These are phyloP conservation scores for Coleophora deauratella DNA, from an alignment of 2,888 invertebrate genomes.

Conservation along the genomic window DNA sequence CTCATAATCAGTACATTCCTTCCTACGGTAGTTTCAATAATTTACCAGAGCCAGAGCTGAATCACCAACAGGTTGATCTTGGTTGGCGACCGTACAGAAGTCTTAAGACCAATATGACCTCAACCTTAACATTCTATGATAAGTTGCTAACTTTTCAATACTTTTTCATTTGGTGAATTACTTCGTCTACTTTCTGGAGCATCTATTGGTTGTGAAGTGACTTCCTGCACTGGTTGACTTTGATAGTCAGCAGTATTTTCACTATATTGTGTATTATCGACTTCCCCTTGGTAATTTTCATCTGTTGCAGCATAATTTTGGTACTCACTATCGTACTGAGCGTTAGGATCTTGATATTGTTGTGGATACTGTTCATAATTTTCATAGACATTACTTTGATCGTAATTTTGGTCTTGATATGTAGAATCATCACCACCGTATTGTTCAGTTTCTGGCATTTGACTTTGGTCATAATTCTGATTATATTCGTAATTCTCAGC, in stretches of 20 bases:
- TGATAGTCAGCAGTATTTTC: conserved; percentile 30
- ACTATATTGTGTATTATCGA: conserved; percentile 35
- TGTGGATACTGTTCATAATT: conserved; percentile 35
- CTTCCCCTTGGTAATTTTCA: conserved; percentile 37
- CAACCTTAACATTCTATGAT: conserved; percentile 21
- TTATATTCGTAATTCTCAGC: conserved; percentile 19
- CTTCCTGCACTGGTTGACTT: conserved; percentile 15
- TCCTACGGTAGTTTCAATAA: too few relatives aligned
- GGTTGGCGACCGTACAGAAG: too few relatives aligned
- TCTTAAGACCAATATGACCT: too few relatives aligned
- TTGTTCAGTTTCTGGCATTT: not conserved
- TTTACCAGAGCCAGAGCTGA: too few relatives aligned
- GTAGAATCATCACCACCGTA: conserved; percentile 26
- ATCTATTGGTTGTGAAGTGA: conserved; percentile 10
- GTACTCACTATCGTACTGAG: conserved; percentile 42
- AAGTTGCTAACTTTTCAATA: conserved; percentile 52
- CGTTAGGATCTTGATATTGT: conserved; percentile 37
- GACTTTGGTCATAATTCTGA: conserved; percentile 12
- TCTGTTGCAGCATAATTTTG: conserved; percentile 41
- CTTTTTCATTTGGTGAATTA: conserved; percentile 35
- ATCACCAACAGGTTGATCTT: too few relatives aligned
- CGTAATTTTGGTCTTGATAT: conserved; percentile 47
- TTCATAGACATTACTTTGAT: conserved; percentile 34
- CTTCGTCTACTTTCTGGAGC: conserved; percentile 25
- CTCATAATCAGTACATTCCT: too few relatives aligned